Conservation (phyloP, 1,140 invertebrate species). For the Diuraphis noxia region DNA sequence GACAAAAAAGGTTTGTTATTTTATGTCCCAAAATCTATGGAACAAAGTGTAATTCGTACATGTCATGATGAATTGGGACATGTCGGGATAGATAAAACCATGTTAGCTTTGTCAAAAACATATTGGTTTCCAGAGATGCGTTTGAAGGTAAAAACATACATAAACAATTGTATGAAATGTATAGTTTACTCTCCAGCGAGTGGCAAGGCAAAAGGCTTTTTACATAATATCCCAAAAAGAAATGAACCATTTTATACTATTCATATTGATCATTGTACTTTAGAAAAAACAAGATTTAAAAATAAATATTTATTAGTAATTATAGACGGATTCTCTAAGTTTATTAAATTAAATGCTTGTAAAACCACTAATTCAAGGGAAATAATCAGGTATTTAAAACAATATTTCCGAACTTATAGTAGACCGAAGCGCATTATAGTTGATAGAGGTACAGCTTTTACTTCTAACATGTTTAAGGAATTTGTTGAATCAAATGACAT, state of each 20-base stretch:
- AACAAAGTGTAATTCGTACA: neutral
- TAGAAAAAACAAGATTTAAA: no score
- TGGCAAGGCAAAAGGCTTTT: no score
- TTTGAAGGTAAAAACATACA: no score
- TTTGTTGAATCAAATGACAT: neutral
- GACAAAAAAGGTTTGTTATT: neutral
- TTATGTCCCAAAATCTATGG: neutral
- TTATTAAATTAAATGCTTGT: neutral
- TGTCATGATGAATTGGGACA: no score
- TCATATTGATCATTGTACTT: neutral
- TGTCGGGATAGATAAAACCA: no score
- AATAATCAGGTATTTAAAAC: neutral
- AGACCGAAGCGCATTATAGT: neutral
- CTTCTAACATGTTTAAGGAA: neutral
- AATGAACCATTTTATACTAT: no score
- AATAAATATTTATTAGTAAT: constrained; percentile 14
- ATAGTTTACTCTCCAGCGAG: neutral
- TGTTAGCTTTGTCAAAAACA: no score
- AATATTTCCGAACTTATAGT: neutral
- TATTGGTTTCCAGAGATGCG: no score
- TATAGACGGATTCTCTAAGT: constrained; percentile 14
- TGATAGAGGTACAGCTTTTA: neutral
- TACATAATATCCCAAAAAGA: no score
- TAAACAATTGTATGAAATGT: no score
- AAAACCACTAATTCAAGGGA: neutral